phyloP scores from a whole-genome alignment of 2,113 vertebrate genomes.

The Grammomys surdaster region DNA sequence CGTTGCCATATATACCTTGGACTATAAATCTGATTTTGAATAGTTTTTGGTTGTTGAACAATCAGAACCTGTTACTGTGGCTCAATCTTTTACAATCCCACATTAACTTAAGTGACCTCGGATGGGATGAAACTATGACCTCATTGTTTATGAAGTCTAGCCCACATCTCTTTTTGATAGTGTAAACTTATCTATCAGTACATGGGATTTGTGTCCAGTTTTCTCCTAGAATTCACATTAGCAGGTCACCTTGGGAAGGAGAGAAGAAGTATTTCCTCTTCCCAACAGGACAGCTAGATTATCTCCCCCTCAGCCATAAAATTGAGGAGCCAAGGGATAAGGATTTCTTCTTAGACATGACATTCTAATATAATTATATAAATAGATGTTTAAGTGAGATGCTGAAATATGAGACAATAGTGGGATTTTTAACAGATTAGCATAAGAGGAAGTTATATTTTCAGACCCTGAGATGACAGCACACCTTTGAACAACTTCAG shows the following conservation, averaged over 20 bases:
- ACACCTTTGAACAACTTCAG: neutral
- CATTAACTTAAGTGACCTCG: neutral
- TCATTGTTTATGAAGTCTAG: neutral
- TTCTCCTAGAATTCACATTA: neutral
- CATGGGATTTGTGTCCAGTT: neutral
- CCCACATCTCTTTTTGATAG: neutral
- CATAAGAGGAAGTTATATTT: neutral
- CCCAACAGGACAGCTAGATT: neutral
- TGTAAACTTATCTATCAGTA: neutral
- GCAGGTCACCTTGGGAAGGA: neutral
- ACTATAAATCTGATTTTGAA: neutral
- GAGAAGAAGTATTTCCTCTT: neutral
- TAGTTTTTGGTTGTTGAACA: neutral
- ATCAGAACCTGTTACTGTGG: neutral
- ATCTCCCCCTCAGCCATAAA: neutral
- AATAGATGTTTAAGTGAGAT: conserved; percentile 15
- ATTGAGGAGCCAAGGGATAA: neutral
- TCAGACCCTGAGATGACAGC: neutral
- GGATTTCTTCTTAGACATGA: neutral
- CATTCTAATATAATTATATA: neutral
- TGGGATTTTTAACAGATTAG: neutral
- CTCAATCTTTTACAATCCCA: neutral
- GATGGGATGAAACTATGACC: neutral
- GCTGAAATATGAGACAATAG: neutral
- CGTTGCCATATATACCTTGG: neutral